Percentiles rank a stretch among this genome's conserved stretches.
phyloP scores from a whole-genome alignment of 1,140 invertebrate genomes.

The fruit fly (Drosophila melanogaster) region Release_6_plus_ISO1_MT NT_033779.5:18203501-18204000 shows the following conservation, averaged over 20 bases:
- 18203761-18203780: slow-evolving; percentile 73
- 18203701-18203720: slow-evolving; percentile 84
- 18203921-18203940: slow-evolving; percentile 74
- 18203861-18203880: slow-evolving; percentile 46
- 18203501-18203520: neutral
- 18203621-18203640: neutral
- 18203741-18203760: slow-evolving; percentile 74
- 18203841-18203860: slow-evolving; percentile 52
- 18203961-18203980: slow-evolving; percentile 68
- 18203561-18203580: neutral
- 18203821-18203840: slow-evolving; percentile 74
- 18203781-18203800: slow-evolving; percentile 22
- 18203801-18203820: slow-evolving; percentile 27
- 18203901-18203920: slow-evolving; percentile 66
- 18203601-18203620: neutral
- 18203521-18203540: neutral
- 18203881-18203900: slow-evolving; percentile 50
- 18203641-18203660: slow-evolving; percentile 17
- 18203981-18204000: slow-evolving; percentile 18
- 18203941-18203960: slow-evolving; percentile 75
- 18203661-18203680: slow-evolving; percentile 84
- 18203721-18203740: slow-evolving; percentile 84
- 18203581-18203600: neutral
- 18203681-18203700: slow-evolving; percentile 81
- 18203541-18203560: neutral